Conservation (phyloP, 2,888 invertebrate species). For the Pseudoips prasinana region DNA sequence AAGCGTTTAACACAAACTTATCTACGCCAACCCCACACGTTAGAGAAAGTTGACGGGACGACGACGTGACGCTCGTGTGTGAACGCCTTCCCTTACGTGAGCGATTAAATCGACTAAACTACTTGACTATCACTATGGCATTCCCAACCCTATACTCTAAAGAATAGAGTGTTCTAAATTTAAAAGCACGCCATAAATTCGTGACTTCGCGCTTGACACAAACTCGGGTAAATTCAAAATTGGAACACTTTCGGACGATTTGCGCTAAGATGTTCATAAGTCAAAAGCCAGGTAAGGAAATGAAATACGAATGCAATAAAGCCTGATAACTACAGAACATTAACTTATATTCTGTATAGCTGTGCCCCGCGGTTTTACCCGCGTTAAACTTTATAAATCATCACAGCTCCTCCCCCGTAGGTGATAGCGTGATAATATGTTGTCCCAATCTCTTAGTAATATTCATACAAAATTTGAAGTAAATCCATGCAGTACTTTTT, state of each 20-base stretch:
- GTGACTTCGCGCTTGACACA: slow-evolving; percentile 36
- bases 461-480: too few relatives aligned
- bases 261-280: slow-evolving; percentile 43
- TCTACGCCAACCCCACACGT: slow-evolving; percentile 40
- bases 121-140: slow-evolving; percentile 27
- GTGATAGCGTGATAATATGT: too few relatives aligned
- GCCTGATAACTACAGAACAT: too few relatives aligned
- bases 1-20: slow-evolving; percentile 42
- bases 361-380: too few relatives aligned
- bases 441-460: too few relatives aligned
- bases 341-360: too few relatives aligned
- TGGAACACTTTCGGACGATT: slow-evolving; percentile 54
- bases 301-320: slow-evolving; percentile 1
- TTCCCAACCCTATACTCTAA: slow-evolving; percentile 14
- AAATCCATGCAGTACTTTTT: too few relatives aligned
- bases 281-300: slow-evolving; percentile 28
- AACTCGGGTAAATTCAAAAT: slow-evolving; percentile 43
- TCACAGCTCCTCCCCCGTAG: too few relatives aligned
- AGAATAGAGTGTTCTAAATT: slow-evolving; percentile 12
- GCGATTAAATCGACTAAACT: slow-evolving; percentile 59
- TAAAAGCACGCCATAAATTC: slow-evolving; percentile 29
- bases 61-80: slow-evolving; percentile 58
- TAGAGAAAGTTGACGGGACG: slow-evolving; percentile 51
- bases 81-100: slow-evolving; percentile 57
- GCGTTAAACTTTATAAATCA: too few relatives aligned